These are phyloP conservation scores for Rutpela maculata DNA, from an alignment of 2,888 invertebrate species.

Conservation along the genomic window DNA sequence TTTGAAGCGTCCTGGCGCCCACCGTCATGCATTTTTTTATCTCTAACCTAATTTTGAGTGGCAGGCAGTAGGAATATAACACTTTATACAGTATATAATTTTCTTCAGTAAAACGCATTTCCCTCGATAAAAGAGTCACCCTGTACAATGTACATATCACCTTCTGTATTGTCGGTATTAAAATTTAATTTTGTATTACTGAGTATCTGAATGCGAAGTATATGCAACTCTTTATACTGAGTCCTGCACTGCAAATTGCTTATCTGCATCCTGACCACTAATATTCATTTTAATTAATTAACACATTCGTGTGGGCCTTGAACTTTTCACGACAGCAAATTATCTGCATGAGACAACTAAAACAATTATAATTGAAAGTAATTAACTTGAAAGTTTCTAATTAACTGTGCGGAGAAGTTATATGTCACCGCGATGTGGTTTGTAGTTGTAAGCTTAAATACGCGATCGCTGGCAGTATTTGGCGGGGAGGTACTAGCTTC, in stretches of 20 bases:
- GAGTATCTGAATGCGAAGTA: not conserved
- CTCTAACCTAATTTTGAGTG: too few species aligned
- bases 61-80: too few species aligned
- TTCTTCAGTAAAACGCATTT: too few species aligned
- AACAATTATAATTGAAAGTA: not conserved
- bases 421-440: not conserved
- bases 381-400: not conserved
- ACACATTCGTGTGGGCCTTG: not conserved
- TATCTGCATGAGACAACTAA: not conserved
- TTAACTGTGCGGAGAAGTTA: not conserved
- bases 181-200: too few species aligned
- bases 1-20: too few species aligned
- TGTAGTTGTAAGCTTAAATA: not conserved
- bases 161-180: too few species aligned
- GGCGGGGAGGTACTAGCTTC: not conserved
- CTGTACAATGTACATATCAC: too few species aligned
- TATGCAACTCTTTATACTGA: conserved; percentile 1
- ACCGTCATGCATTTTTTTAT: too few species aligned
- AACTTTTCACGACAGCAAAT: not conserved
- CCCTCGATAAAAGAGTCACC: too few species aligned
- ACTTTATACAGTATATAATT: too few species aligned
- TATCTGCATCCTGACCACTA: not conserved
- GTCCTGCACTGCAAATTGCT: not conserved
- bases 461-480: not conserved
- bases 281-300: not conserved